A percentile compares a stretch with the other conserved stretches of the same genome.
phyloP scores from a whole-genome alignment of 1,140 invertebrate genomes.

The Drosophila orena region DNA sequence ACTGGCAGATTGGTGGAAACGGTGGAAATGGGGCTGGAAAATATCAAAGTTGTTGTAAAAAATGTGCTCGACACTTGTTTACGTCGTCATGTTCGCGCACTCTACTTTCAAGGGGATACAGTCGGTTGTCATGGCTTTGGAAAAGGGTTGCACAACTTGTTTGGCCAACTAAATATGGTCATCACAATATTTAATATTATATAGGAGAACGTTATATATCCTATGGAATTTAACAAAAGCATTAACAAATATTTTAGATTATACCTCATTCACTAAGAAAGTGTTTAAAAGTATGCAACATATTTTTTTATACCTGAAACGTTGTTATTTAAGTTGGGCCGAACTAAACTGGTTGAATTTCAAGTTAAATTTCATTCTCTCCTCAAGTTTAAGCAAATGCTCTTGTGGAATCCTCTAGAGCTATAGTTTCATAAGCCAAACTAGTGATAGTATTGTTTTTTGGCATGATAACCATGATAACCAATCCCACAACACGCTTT shows the following conservation, averaged over 20 bases:
- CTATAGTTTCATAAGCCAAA: background rate
- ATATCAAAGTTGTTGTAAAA: constrained; percentile 67
- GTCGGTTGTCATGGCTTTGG: background rate
- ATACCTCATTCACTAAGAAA: no score
- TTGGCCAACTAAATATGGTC: background rate
- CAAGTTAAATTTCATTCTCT: background rate
- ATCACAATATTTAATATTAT: background rate
- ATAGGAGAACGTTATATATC: no score
- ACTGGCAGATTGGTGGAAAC: constrained; percentile 7
- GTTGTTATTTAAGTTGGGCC: background rate
- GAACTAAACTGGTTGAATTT: background rate
- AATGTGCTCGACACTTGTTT: constrained; percentile 79
- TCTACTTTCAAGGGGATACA: background rate
- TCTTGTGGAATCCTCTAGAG: background rate
- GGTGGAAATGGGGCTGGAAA: constrained; percentile 9
- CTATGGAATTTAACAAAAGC: no score
- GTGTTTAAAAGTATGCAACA: no score
- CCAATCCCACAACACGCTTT: constrained; percentile 3
- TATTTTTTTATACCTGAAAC: no score
- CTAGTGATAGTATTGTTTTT: constrained; percentile 10
- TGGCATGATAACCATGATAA: constrained; percentile 9
- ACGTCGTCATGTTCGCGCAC: constrained; percentile 39
- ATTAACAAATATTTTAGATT: no score
- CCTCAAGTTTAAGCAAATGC: background rate
- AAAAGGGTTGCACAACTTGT: background rate